Evolutionary conservation across 2,888 invertebrate species (phyloP).

Genomic region (Pammene fasciana): DNA sequence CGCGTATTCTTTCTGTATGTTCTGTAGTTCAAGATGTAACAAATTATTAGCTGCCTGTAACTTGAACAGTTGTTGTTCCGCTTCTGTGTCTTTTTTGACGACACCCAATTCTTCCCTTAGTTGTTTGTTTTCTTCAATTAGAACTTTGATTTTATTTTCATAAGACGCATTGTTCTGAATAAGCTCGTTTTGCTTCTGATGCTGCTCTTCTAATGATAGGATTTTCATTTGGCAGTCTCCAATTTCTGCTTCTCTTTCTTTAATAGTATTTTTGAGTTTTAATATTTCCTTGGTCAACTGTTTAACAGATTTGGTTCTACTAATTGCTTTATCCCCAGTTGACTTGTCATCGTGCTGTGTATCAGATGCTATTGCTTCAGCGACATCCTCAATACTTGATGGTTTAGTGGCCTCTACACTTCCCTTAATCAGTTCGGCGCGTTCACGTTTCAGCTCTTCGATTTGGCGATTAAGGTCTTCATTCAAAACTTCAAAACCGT

Average conservation of each 20-base stretch:
- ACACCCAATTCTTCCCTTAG: constrained; percentile 69
- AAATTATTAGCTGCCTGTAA: constrained; percentile 61
- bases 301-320: constrained; percentile 73
- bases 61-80: constrained; percentile 59
- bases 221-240: constrained; percentile 81
- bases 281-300: constrained; percentile 81
- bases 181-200: constrained; percentile 73
- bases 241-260: constrained; percentile 80
- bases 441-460: constrained; percentile 71
- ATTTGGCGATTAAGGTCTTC: constrained; percentile 71
- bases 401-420: constrained; percentile 69
- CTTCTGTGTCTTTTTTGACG: constrained; percentile 58
- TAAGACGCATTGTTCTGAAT: constrained; percentile 62
- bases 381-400: constrained; percentile 59
- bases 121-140: constrained; percentile 70
- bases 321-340: constrained; percentile 65
- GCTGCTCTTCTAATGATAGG: constrained; percentile 76
- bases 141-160: constrained; percentile 70
- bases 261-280: constrained; percentile 76
- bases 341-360: constrained; percentile 69
- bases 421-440: constrained; percentile 73
- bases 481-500: constrained; percentile 64
- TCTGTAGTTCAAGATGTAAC: constrained; percentile 67
- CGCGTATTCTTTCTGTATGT: constrained; percentile 68
- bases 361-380: constrained; percentile 61